Evolutionary conservation across 2,797 vertebrate species (phyloP), one percentile per base, ranked within the genome.

Genomic region (Ptychadena robeensis): DNA sequence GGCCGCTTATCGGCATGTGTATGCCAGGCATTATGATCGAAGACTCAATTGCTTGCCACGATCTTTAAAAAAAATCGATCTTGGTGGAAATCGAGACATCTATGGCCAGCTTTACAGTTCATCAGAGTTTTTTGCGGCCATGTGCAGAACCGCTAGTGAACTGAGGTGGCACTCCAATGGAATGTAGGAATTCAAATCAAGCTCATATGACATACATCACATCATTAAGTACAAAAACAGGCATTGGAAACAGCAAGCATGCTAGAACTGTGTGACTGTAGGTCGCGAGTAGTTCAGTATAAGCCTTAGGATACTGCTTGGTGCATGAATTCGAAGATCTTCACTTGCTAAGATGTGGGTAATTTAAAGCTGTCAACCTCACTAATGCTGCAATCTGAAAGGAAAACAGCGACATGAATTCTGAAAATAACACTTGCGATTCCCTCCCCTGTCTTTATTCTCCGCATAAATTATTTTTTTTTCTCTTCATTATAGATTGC

Each of bases 281-380:
- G 74, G 37, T 77, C 38, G 40, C 44, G 18, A 44, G 15, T 38
- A 66, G 74, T 66, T 77, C 74, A 66, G 22, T 22, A 44, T 22
- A 25, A n/a, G 37, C 63, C 63, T 77, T 34, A 28, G 74, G 74
- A 44, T 25, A 77, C n/a, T n/a, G 28, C 61, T 44, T 66, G 4
- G 35, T 77, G 30, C 66, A 66, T 48, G 48, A 44, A 28, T 65
- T 66, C 38, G 3, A 18, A 66, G 22, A 40, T 66, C 63, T 65
- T 37, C 28, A 65, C 74, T 66, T 66, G 27, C 27, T 31, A 66
- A 66, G 10, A 66, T 14, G 10, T 44, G 32, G 28, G 63, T 66
- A 66, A 66, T 77, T 77, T 66, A 44, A 40, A 66, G 18, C 74
- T 48, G 74, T 48, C 63, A 48, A 37, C 38, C 63, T 65, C 18